Base-by-base conservation (phyloP, 2,888 invertebrate species). In the Chalcis sispes region DNA sequence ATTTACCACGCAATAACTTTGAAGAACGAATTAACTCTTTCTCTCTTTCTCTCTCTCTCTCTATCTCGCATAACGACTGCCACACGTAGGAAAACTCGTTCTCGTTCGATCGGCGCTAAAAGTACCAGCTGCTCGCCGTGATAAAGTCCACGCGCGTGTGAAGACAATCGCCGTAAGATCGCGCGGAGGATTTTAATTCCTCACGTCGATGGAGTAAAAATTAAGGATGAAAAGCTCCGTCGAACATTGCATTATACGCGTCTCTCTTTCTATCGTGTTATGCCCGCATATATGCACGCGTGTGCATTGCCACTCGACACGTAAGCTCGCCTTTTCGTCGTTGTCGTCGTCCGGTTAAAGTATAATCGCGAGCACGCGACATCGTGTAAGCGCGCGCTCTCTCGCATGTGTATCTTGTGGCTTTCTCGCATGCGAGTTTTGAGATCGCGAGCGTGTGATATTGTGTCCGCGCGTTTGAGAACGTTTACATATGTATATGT, bases 361-460 rank as follows among this genome's bases (percentile, higher is more conserved):
- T n/a, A n/a, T 84, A 83, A 85, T 85, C 84, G 84, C 83, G 83
- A 82, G 85, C 80, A 78, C 83, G 80, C 78, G 83, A 79, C 54
- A 40, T 52, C 58, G 59, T 54, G n/a, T n/a, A n/a, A n/a, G n/a
- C 48, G 48, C 15, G 23, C 23, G n/a, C 18, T n/a, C n/a, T n/a
- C n/a, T n/a, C n/a, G n/a, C n/a, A n/a, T n/a, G n/a, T n/a, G n/a
- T n/a, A n/a, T 20, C 1, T n/a, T 20, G n/a, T 54, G 27, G 50
- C 36, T n/a, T 65, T 27, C 29, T 58, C 48, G 58, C 58, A 65
- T 36, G 72, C 29, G 65, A 56, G 80, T 7, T 7, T n/a, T 36
- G 1, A 81, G 83, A 64, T 32, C 1, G 52, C 15, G 20, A 23
- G 79, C 80, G 36, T 65, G 75, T 73, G 59, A 59, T 59, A 23